Evolutionary conservation across 2,888 invertebrate species (phyloP).

Genomic region (Calliopum simillimum): DNA sequence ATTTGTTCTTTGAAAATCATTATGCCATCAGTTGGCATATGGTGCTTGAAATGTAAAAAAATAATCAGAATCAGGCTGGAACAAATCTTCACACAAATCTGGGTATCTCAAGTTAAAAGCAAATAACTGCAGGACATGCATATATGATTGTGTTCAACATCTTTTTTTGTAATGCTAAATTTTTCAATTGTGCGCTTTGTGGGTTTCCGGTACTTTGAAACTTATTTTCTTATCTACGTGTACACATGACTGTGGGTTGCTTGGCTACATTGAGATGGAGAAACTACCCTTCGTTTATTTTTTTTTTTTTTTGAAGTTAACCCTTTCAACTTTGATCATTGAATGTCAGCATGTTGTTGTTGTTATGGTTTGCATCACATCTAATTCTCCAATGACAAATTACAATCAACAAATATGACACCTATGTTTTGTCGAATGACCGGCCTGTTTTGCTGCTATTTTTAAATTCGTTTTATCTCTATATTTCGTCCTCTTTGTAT

Average conservation of each 20-base stretch:
- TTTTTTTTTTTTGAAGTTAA: slow-evolving; percentile 11
- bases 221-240: neutral
- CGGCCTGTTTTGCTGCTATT: neutral
- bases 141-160: neutral
- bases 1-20: too few relatives aligned
- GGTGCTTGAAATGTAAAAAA: slow-evolving; percentile 39
- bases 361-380: neutral
- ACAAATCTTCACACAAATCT: slow-evolving; percentile 9
- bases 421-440: slow-evolving; percentile 4
- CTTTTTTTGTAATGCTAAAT: neutral
- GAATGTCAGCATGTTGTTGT: slow-evolving; percentile 22
- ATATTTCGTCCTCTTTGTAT: too few relatives aligned
- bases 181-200: slow-evolving; percentile 3
- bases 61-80: slow-evolving; percentile 20
- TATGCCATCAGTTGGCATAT: slow-evolving; percentile 51
- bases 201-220: slow-evolving; percentile 18
- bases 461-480: too few relatives aligned
- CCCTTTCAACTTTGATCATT: slow-evolving; percentile 32
- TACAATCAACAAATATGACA: neutral
- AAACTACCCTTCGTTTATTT: neutral
- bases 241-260: neutral
- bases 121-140: slow-evolving; percentile 32
- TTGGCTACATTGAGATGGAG: neutral
- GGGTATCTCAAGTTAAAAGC: slow-evolving; percentile 40
- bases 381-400: slow-evolving; percentile 11